phyloP scores from a whole-genome alignment of 2,113 vertebrate species.

The Serinus canaria region DNA sequence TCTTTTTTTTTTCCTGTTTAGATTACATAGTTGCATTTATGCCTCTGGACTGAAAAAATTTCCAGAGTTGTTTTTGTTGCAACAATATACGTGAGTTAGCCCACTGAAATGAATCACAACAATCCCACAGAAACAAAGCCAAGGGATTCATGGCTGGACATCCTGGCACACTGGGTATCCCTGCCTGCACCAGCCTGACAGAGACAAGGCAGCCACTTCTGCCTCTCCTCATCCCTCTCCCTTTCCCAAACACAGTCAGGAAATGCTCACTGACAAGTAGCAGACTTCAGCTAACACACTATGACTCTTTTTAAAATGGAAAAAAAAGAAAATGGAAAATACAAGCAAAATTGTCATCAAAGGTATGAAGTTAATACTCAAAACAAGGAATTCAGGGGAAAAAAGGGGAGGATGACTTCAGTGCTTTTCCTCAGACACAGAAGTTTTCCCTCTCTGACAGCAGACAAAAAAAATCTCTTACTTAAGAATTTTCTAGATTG shows the following conservation, averaged over 20 bases:
- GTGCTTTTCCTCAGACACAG: background rate
- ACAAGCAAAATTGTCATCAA: background rate
- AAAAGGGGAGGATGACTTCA: accelerated
- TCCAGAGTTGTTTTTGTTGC: background rate
- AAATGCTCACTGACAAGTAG: background rate
- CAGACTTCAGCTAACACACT: background rate
- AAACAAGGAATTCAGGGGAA: background rate
- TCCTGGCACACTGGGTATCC: background rate
- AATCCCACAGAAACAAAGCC: background rate
- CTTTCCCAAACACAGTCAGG: background rate
- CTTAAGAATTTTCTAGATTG: background rate
- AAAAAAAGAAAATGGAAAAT: background rate
- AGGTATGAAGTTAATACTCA: background rate
- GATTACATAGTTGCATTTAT: background rate
- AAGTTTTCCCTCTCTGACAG: background rate
- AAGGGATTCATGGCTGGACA: background rate
- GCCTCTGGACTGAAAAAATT: background rate
- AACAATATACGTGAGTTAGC: background rate
- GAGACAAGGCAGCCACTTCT: background rate
- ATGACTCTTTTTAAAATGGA: background rate
- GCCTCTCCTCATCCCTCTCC: background rate
- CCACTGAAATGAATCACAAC: background rate
- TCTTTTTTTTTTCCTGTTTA: background rate
- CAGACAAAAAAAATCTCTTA: background rate
- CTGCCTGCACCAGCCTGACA: background rate